Evolutionary conservation across 2,888 invertebrate genomes (phyloP).

Genomic region (Cephus pygmeus): DNA sequence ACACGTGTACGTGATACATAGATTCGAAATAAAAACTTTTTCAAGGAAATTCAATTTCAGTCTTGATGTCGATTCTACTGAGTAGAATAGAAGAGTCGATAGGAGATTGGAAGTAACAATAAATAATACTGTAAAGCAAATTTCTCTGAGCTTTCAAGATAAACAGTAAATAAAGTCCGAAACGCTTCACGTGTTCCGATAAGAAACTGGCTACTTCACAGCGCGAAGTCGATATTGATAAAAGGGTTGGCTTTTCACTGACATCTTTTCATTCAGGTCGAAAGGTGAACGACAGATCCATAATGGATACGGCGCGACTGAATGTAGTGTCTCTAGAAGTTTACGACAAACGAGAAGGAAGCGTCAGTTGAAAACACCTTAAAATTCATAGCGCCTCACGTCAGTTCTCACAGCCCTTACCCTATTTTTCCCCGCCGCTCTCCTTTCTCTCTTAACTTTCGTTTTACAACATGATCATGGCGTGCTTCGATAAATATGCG

Average conservation of each 20-base stretch:
- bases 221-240: not conserved
- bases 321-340: not conserved
- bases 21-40: not conserved
- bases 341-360: constrained; percentile 3
- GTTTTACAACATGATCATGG: constrained; percentile 21
- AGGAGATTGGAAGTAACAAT: not conserved
- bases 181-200: not conserved
- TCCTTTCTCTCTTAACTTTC: constrained; percentile 11
- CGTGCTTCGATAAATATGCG: constrained; percentile 28
- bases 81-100: not conserved
- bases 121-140: not conserved
- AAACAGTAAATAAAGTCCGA: not conserved
- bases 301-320: not conserved
- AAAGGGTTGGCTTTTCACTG: not conserved
- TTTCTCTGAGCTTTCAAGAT: not conserved
- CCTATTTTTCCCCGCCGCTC: constrained; percentile 1
- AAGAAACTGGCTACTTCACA: not conserved
- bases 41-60: not conserved
- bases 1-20: not conserved
- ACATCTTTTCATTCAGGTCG: not conserved
- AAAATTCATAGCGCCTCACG: constrained; percentile 10
- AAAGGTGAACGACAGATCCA: not conserved
- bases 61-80: not conserved
- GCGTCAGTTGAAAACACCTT: not conserved
- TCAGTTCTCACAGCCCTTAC: constrained; percentile 5